Evolutionary conservation across 2,797 vertebrate genomes (phyloP).

Genomic region (Aldrovandia affinis): DNA sequence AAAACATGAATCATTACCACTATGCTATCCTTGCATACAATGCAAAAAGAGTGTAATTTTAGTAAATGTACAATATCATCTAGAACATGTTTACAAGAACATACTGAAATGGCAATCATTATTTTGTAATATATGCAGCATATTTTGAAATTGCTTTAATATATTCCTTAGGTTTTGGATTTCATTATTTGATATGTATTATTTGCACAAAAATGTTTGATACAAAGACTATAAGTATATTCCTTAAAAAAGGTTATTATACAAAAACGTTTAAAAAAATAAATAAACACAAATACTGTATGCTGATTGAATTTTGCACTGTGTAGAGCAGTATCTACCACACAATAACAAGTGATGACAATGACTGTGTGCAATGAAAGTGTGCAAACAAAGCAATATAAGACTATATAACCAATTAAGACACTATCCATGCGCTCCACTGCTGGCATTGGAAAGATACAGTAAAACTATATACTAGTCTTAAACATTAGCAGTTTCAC

Average conservation of each 20-base stretch:
- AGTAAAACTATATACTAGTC: slow-evolving; percentile 37
- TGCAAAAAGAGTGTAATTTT: background rate
- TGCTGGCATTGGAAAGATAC: slow-evolving; percentile 42
- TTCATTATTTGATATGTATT: background rate
- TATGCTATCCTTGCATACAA: background rate
- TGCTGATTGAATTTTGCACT: slow-evolving; percentile 42
- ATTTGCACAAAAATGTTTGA: background rate
- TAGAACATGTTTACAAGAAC: too few relatives aligned
- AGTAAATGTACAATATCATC: too few relatives aligned
- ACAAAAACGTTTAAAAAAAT: slow-evolving; percentile 19
- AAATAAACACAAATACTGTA: slow-evolving; percentile 49
- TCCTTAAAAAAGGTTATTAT: slow-evolving; percentile 18
- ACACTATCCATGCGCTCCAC: slow-evolving; percentile 60
- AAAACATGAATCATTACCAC: background rate
- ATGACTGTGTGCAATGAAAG: slow-evolving; percentile 52
- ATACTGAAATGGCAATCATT: background rate
- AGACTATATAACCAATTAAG: slow-evolving; percentile 35
- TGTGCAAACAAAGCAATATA: slow-evolving; percentile 77
- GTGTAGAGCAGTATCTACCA: slow-evolving; percentile 27
- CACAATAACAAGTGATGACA: slow-evolving; percentile 51
- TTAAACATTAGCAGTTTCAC: slow-evolving; percentile 20
- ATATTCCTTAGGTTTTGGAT: background rate
- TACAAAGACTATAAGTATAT: background rate
- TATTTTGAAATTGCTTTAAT: background rate
- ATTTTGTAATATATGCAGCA: background rate